Evolutionary conservation across 2,888 invertebrate genomes (phyloP).

Genomic region (Gonocerus acuteangulatus): DNA sequence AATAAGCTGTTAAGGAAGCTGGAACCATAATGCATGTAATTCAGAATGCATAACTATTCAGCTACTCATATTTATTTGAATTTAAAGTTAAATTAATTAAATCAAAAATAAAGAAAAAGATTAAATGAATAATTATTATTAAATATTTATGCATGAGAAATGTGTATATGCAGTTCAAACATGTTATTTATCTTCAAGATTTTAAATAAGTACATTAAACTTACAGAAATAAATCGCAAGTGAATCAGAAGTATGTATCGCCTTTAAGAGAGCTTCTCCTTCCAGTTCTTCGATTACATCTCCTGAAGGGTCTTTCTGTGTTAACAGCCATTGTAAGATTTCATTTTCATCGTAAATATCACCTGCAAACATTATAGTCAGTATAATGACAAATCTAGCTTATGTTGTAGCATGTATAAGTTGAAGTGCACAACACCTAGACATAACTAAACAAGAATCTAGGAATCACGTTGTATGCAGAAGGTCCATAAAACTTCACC

Average conservation of each 20-base stretch:
- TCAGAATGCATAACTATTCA: not conserved
- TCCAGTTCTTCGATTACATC: slow-evolving; percentile 83
- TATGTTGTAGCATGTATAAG: no score
- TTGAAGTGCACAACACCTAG: no score
- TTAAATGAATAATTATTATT: not conserved
- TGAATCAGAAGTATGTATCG: slow-evolving; percentile 73
- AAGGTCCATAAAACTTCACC: no score
- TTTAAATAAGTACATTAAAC: slow-evolving; percentile 44
- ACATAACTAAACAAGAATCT: no score
- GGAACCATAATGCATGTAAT: no score
- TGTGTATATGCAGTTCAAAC: not conserved
- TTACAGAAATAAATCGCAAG: slow-evolving; percentile 90
- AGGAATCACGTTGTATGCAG: no score
- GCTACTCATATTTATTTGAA: no score
- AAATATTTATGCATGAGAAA: not conserved
- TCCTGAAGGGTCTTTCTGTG: slow-evolving; percentile 85
- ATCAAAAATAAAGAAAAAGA: not conserved
- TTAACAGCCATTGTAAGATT: slow-evolving; percentile 80
- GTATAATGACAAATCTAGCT: no score
- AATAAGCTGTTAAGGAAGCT: no score
- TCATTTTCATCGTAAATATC: slow-evolving; percentile 80
- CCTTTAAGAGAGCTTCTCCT: slow-evolving; percentile 64
- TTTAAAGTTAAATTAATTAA: not conserved
- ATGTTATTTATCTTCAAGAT: not conserved
- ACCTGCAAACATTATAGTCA: no score